Evolutionary conservation across 2,888 invertebrate species (phyloP), one percentile per base, ranked within the genome.

Genomic region (Callimorpha dominula): DNA sequence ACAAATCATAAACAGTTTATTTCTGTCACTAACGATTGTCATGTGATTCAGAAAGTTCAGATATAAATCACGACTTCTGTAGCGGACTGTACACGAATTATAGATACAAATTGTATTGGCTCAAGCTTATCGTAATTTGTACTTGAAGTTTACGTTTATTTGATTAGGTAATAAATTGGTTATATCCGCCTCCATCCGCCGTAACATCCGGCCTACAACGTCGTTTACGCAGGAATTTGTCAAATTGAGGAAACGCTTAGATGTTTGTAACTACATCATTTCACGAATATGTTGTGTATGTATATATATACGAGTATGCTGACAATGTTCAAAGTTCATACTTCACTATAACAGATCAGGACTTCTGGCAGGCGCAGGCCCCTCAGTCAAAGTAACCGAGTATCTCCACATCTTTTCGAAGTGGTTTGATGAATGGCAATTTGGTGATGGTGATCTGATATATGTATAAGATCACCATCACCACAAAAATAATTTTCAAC

Each of bases 151-250:
- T 67, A 76, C 50, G 77, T 79, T 74, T 75, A 81, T 81, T 81
- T 75, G 68, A 78, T 79, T 78, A 79, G 77, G 73, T 78, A 78
- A 78, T 68, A 81, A 84, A 86, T 86, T 86, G 82, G 75, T 83
- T 73, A 84, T 79, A 84, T 84, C 84, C 81, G 67, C n/a, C 63
- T 31, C 57, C 67, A 63, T 75, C 73, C 75, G 69, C 69, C 74
- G 60, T 77, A 77, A 78, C 80, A 82, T 84, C 86, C 85, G 76
- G 69, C 65, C 62, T 64, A 68, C 64, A 76, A 68, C 78, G 79
- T 75, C 75, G 78, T 76, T 82, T 79, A 80, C 75, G 57, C 66
- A 66, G 77, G 75, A 70, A 63, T 43, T 70, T 52, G 69, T 64
- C 68, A 73, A 78, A 82, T 79, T 79, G 75, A 77, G 77, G 76